Base-by-base conservation (phyloP, 1,140 invertebrate genomes). In the Carposina sasakii region DNA sequence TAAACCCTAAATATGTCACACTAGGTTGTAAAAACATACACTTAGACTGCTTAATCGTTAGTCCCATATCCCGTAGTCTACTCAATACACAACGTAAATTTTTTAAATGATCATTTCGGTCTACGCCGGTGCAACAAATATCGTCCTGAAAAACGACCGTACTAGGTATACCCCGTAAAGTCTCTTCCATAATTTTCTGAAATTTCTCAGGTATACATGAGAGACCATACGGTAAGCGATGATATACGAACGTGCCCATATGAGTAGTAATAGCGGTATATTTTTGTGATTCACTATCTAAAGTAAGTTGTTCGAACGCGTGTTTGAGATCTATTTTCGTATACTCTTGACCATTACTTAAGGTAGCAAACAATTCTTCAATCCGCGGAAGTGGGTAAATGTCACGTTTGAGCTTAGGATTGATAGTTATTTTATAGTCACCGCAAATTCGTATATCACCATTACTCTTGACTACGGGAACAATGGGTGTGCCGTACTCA, bases 371-470 rank as follows among this genome's bases (percentile, higher is more conserved):
- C 8, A 81, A 41, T 15, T 76, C 70, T 15, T 75, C 63, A 13
- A 67, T 51, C 17, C 48, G 48, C 1, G 71, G 76, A 8, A 83
- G 39, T 2, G 74, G 75, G 52, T 79, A 64, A 16, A 68, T 62
- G 31, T 65, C 54, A 20, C 54, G 36, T 33, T 54, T 9, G 10
- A 77, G 52, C 17, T 54, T 39, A 33, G 52, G 60, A 56, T 86
- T 87, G 6, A 85, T 19, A 5, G 72, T 82, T 13, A 74, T 48
- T 49, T 81, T 79, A 60, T 54, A 84, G 56, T 83, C 71, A 0
- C 67, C 77, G 52, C 74, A 77, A 8, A 67, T 20, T 19, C 57
- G 20, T 6, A 63, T 45, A 16, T 48, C 6, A 6, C 55, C 55
- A 26, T 62, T 42, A 1, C 30, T 37, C 52, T 69, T 63, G n/a